Evolutionary conservation across 2,888 invertebrate species (phyloP).

Genomic region (Pristionchus mayeri): DNA sequence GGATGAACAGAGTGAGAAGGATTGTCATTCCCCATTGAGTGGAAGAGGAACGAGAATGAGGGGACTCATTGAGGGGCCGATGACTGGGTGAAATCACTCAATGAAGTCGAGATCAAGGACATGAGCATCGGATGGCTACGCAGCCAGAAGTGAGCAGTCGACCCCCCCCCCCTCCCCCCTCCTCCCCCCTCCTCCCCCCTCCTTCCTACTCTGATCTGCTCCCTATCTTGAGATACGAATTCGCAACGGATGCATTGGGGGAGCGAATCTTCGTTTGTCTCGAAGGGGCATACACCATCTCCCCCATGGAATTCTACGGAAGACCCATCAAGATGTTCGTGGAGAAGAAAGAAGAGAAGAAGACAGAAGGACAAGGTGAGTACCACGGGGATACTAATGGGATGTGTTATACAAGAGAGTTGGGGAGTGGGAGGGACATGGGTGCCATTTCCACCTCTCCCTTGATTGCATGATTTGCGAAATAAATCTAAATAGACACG

Average conservation of each 20-base stretch:
- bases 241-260: not conserved
- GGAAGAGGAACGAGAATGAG: not conserved
- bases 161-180: too few relatives aligned
- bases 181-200: too few relatives aligned
- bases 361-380: not conserved
- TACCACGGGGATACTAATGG: too few relatives aligned
- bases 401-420: too few relatives aligned
- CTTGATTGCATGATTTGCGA: too few relatives aligned
- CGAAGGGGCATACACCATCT: conserved; percentile 29
- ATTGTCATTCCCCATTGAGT: not conserved
- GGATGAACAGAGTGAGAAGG: not conserved
- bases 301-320: conserved; percentile 46
- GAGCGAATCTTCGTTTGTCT: not conserved
- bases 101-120: not conserved
- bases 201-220: too few relatives aligned
- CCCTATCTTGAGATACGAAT: too few relatives aligned
- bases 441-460: too few relatives aligned
- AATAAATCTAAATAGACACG: not conserved
- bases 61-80: conserved; percentile 33
- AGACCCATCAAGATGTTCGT: conserved; percentile 38
- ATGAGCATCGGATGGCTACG: not conserved
- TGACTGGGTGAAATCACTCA: not conserved
- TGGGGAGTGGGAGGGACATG: too few relatives aligned
- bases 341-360: not conserved
- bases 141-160: not conserved